Conservation (phyloP, 2,888 invertebrate genomes). For the Eutolmus rufibarbis region DNA sequence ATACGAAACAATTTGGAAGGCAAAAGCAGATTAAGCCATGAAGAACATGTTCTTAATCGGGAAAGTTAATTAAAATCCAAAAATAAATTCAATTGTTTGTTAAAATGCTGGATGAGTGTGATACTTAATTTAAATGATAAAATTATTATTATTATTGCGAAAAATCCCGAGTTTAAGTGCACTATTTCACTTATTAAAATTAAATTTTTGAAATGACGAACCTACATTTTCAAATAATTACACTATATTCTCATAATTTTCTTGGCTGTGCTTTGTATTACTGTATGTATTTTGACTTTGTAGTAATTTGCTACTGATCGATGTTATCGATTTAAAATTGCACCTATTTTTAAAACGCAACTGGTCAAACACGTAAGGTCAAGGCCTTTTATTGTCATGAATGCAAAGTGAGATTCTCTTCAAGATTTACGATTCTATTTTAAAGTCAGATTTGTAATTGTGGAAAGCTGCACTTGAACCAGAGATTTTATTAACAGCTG, state of each 20-base stretch:
- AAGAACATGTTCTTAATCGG: too few species aligned
- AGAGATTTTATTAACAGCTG: background rate
- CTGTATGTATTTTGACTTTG: background rate
- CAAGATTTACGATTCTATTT: too few species aligned
- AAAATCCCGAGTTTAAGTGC: too few species aligned
- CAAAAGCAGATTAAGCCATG: too few species aligned
- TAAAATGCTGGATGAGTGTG: too few species aligned
- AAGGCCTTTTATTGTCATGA: background rate
- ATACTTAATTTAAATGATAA: too few species aligned
- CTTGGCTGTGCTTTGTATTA: background rate
- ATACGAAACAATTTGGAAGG: too few species aligned
- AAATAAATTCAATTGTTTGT: too few species aligned
- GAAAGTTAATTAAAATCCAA: too few species aligned
- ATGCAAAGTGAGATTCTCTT: background rate
- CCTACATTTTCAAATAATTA: background rate
- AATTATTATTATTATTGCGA: too few species aligned
- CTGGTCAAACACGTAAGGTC: background rate
- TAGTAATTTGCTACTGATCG: background rate
- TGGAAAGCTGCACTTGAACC: background rate
- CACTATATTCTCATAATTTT: background rate
- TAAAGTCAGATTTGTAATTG: too few species aligned
- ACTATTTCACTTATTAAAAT: background rate
- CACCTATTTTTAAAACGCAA: background rate
- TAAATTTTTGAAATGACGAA: background rate
- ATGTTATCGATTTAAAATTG: background rate